A percentile compares a stretch with the other conserved stretches of the same genome.
Evolutionary conservation across 2,888 invertebrate genomes (phyloP).

Genomic region (Cartodere bifasciata): DNA sequence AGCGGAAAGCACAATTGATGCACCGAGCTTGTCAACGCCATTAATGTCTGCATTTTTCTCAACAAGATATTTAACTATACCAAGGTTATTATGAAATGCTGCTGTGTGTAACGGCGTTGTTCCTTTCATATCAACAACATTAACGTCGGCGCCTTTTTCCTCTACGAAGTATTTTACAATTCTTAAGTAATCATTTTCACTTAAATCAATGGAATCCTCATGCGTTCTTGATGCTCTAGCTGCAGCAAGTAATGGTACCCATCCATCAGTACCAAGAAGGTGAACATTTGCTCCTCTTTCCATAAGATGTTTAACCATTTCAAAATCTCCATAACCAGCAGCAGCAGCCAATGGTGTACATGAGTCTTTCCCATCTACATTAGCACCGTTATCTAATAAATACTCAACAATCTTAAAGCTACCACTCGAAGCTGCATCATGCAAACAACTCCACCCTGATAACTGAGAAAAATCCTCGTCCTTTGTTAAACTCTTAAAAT

Average conservation of each 20-base stretch:
- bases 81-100: background rate
- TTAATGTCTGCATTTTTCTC: background rate
- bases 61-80: background rate
- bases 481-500: background rate
- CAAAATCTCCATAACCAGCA: background rate
- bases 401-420: background rate
- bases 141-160: background rate
- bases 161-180: background rate
- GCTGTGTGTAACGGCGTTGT: background rate
- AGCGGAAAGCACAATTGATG: constrained; percentile 1
- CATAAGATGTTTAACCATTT: background rate
- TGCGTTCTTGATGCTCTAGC: background rate
- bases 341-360: background rate
- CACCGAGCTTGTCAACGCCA: background rate
- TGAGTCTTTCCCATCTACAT: background rate
- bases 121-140: background rate
- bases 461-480: background rate
- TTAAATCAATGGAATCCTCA: too few relatives aligned
- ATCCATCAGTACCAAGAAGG: background rate
- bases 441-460: background rate
- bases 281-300: background rate
- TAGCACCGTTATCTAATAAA: background rate
- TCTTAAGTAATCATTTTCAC: background rate
- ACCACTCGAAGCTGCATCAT: background rate
- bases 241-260: background rate